A percentile compares a stretch with the other conserved stretches of the same genome.
Conservation (phyloP, 2,113 vertebrate species). For the Callithrix jacchus region DNA sequence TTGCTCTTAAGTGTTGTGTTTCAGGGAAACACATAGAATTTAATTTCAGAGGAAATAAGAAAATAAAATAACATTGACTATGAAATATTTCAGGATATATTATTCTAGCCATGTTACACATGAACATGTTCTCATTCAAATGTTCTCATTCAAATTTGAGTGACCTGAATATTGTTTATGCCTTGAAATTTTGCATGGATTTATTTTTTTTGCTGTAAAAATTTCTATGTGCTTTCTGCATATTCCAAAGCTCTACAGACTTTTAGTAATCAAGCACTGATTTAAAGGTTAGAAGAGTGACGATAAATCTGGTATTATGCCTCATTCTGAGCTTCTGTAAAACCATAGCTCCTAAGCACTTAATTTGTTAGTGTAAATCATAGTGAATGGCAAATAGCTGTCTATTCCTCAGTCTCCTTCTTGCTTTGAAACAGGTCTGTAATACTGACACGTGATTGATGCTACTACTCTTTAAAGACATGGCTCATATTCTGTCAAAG, state of each 20-base stretch:
- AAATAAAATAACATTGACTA: constrained; percentile 59
- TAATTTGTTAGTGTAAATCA: constrained; percentile 68
- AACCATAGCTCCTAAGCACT: constrained; percentile 48
- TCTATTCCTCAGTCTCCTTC: not conserved
- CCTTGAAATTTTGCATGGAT: not conserved
- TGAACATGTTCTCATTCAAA: constrained; percentile 26
- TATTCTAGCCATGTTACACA: not conserved
- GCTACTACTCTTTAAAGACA: not conserved
- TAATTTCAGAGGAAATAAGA: constrained; percentile 65
- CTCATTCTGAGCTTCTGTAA: constrained; percentile 29
- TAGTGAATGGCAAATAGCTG: constrained; percentile 32
- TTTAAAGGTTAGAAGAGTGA: constrained; percentile 66
- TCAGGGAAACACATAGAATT: constrained; percentile 62
- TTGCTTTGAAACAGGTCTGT: not conserved
- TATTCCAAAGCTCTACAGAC: constrained; percentile 55
- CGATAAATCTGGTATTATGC: constrained; percentile 69
- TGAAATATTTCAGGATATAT: constrained; percentile 20
- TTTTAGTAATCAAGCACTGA: constrained; percentile 70
- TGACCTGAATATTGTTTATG: constrained; percentile 51
- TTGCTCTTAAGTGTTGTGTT: constrained; percentile 58
- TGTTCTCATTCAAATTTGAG: constrained; percentile 35
- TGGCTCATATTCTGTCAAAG: constrained; percentile 32
- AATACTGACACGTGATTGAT: constrained; percentile 4
- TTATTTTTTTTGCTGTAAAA: constrained; percentile 54
- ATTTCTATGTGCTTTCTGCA: constrained; percentile 57